phyloP scores from a whole-genome alignment of 2,113 vertebrate genomes.

The Hydrolagus affinis region DNA sequence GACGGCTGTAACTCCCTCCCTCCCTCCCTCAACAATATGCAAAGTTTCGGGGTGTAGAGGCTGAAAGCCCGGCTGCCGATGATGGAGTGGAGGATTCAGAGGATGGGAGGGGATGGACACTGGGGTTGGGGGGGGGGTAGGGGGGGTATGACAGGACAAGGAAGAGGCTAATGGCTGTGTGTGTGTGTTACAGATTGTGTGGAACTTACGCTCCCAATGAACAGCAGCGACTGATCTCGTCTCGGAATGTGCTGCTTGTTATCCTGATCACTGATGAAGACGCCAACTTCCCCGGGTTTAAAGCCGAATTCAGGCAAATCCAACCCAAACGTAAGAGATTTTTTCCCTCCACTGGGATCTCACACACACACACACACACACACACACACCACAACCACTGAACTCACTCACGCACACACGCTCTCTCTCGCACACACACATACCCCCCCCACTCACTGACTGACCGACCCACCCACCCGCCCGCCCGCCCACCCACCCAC shows the following conservation, averaged over 20 bases:
- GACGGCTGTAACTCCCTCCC: not conserved
- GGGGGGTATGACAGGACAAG: not conserved
- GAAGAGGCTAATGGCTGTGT: not conserved
- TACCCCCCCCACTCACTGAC: too few relatives aligned
- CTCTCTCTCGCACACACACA: too few relatives aligned
- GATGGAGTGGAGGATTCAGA: not conserved
- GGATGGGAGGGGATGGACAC: not conserved
- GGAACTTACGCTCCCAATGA: conserved; percentile 69
- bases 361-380: too few relatives aligned
- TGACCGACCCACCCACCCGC: too few relatives aligned
- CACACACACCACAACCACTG: too few relatives aligned
- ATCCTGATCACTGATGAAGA: conserved; percentile 62
- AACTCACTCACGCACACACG: too few relatives aligned
- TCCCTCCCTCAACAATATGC: not conserved
- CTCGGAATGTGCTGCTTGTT: conserved; percentile 81
- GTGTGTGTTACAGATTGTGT: conserved; percentile 64
- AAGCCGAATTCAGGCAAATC: conserved; percentile 71
- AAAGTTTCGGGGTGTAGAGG: not conserved
- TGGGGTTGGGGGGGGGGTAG: not conserved
- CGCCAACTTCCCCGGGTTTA: conserved; percentile 69
- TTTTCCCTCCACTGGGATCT: too few relatives aligned
- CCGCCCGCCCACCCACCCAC: too few relatives aligned
- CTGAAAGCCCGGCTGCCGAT: too few relatives aligned
- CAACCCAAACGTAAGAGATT: not conserved
- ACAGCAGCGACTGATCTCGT: conserved; percentile 76